Conservation (phyloP, 2,797 vertebrate species). For the Nannoperca obscura region DNA sequence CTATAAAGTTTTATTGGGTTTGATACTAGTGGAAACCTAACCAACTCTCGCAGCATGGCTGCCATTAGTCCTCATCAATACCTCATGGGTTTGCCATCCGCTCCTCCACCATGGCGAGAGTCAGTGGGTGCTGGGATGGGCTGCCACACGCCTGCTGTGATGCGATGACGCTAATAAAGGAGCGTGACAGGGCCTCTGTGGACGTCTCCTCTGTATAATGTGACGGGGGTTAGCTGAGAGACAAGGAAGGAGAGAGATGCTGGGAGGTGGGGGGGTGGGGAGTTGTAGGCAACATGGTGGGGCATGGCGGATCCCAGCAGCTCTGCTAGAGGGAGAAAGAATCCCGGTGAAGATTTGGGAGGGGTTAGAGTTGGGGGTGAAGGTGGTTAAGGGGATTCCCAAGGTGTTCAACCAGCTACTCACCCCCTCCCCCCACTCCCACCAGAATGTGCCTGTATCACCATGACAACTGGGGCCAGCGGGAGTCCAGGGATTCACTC, state of each 20-base stretch:
- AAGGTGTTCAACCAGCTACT: conserved; percentile 72
- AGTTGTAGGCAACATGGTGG: conserved; percentile 22
- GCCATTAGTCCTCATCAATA: conserved; percentile 76
- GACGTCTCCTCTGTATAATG: conserved; percentile 65
- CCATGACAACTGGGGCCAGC: conserved; percentile 85
- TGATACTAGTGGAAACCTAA: conserved; percentile 27
- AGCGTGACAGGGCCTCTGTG: conserved; percentile 55
- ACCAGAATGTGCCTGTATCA: conserved; percentile 73
- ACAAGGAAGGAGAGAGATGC: conserved; percentile 36
- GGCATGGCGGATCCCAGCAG: conserved; percentile 30
- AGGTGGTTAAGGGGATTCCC: conserved; percentile 73
- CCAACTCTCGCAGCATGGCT: conserved; percentile 60
- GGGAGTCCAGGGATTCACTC: conserved; percentile 80
- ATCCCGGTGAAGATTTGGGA: conserved; percentile 35
- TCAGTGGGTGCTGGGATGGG: conserved; percentile 67
- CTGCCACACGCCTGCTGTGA: conserved; percentile 72
- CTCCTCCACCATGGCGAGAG: conserved; percentile 54
- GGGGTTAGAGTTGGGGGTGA: not conserved
- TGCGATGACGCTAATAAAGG: conserved; percentile 77
- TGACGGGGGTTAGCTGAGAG: conserved; percentile 34
- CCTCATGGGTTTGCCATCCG: conserved; percentile 61
- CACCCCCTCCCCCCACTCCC: conserved; percentile 14
- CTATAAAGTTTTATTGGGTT: conserved; percentile 11
- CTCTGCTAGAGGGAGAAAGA: conserved; percentile 48
- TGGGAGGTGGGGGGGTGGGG: conserved; percentile 16